Conservation (phyloP, 2,888 invertebrate genomes). For the Ochropacha duplaris region DNA sequence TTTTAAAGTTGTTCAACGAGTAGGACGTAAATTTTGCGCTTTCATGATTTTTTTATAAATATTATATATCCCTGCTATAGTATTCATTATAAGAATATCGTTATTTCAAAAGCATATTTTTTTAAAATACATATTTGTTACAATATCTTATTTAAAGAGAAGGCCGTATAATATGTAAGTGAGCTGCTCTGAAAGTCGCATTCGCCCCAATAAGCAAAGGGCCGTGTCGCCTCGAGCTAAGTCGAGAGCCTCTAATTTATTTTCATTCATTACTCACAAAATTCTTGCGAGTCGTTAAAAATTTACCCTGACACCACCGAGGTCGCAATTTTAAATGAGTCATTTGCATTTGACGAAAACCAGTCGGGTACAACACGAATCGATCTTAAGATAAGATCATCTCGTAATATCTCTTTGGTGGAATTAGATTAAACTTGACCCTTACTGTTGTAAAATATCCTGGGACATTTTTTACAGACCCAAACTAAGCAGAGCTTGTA, state of each 20-base stretch:
- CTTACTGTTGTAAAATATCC: too few species aligned
- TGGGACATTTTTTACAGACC: too few species aligned
- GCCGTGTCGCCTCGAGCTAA: neutral
- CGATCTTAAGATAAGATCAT: neutral
- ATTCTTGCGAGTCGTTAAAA: conserved; percentile 12
- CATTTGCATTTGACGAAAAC: conserved; percentile 1
- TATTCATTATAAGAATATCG: too few species aligned
- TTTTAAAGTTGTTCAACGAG: neutral
- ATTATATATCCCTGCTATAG: too few species aligned
- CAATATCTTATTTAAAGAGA: neutral
- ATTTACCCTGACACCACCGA: neutral
- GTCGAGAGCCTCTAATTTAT: conserved; percentile 12
- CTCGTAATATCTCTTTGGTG: too few species aligned
- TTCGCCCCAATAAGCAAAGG: neutral
- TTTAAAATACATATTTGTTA: neutral
- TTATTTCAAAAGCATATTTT: too few species aligned
- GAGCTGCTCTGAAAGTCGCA: neutral
- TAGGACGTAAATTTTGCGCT: neutral
- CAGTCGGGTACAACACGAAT: neutral
- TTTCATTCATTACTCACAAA: conserved; percentile 14
- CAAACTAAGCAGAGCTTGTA: too few species aligned
- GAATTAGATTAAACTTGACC: too few species aligned
- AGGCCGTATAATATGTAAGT: neutral
- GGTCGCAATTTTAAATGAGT: conserved; percentile 9
- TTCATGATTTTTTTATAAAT: neutral